These are phyloP conservation scores for Cirrhinus molitorella DNA, from an alignment of 2,797 vertebrate genomes.

Conservation along the genomic window DNA sequence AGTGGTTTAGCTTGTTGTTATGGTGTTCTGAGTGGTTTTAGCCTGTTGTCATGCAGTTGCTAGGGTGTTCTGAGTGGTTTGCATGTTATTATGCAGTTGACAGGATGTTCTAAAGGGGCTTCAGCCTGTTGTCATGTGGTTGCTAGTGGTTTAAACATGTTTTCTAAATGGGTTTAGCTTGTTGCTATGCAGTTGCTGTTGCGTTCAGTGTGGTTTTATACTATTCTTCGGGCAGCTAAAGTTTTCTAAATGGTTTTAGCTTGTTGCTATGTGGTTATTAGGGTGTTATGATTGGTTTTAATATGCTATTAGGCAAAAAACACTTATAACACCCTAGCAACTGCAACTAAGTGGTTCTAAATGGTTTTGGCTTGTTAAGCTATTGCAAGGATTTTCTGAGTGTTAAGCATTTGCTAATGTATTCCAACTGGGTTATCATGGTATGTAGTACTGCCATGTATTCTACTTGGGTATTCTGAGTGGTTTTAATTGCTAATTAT, in stretches of 20 bases:
- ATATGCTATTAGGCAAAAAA: background rate
- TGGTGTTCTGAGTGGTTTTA: background rate
- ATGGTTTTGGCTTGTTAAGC: background rate
- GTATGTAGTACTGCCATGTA: too few relatives aligned
- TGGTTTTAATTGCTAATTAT: background rate
- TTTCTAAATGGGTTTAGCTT: background rate
- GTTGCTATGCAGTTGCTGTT: background rate
- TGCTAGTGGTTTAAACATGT: too few relatives aligned
- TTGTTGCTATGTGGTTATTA: background rate
- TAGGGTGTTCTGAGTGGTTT: background rate
- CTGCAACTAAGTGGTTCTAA: background rate
- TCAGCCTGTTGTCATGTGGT: too few relatives aligned
- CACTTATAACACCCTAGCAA: background rate
- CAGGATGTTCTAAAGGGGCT: too few relatives aligned
- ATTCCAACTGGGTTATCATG: background rate
- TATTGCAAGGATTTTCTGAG: background rate
- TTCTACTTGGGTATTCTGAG: background rate
- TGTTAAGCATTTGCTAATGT: background rate
- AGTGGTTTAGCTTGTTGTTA: too few relatives aligned
- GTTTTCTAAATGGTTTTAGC: background rate
- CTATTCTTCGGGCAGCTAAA: background rate
- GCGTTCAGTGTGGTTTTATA: background rate
- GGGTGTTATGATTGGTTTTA: background rate
- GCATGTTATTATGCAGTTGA: too few relatives aligned
- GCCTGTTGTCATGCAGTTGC: background rate